A percentile compares a stretch with the other conserved stretches of the same genome.
Evolutionary conservation across 2,888 invertebrate genomes (phyloP).

Genomic region (Papilio demoleus): DNA sequence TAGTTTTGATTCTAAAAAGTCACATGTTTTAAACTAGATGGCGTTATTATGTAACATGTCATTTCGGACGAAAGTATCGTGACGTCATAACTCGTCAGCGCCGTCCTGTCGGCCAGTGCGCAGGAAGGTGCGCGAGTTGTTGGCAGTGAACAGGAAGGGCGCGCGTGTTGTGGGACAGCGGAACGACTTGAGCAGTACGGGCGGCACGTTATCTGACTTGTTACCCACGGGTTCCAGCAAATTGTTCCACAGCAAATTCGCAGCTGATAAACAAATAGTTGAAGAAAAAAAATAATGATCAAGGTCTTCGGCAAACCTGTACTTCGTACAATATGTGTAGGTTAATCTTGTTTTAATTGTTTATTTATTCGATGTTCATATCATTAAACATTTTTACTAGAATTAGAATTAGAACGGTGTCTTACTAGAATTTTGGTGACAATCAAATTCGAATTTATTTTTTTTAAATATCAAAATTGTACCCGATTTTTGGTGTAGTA

Average conservation of each 20-base stretch:
- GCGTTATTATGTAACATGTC: neutral
- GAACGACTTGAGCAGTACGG: slow-evolving; percentile 84
- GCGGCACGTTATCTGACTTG: slow-evolving; percentile 83
- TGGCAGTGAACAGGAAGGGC: slow-evolving; percentile 87
- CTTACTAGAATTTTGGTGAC: too few relatives aligned
- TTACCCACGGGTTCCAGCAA: slow-evolving; percentile 87
- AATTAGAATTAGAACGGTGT: too few relatives aligned
- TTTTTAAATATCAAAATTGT: too few relatives aligned
- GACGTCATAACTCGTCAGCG: slow-evolving; percentile 51
- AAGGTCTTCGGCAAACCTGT: too few relatives aligned
- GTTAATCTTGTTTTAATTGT: too few relatives aligned
- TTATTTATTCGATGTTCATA: too few relatives aligned
- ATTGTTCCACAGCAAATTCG: slow-evolving; percentile 89
- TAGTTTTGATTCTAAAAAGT: too few relatives aligned
- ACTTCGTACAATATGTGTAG: too few relatives aligned
- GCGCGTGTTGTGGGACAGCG: slow-evolving; percentile 82
- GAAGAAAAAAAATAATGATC: too few relatives aligned
- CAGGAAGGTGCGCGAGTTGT: slow-evolving; percentile 73
- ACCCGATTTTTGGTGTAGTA: too few relatives aligned
- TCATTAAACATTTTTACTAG: too few relatives aligned
- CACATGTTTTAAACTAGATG: neutral
- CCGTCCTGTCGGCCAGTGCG: slow-evolving; percentile 65
- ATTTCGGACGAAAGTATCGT: neutral
- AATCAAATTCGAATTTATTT: too few relatives aligned
- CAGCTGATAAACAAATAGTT: slow-evolving; percentile 78